These are phyloP conservation scores for Recurvirostra avosetta DNA, from an alignment of 2,113 vertebrate genomes.

Conservation along the genomic window DNA sequence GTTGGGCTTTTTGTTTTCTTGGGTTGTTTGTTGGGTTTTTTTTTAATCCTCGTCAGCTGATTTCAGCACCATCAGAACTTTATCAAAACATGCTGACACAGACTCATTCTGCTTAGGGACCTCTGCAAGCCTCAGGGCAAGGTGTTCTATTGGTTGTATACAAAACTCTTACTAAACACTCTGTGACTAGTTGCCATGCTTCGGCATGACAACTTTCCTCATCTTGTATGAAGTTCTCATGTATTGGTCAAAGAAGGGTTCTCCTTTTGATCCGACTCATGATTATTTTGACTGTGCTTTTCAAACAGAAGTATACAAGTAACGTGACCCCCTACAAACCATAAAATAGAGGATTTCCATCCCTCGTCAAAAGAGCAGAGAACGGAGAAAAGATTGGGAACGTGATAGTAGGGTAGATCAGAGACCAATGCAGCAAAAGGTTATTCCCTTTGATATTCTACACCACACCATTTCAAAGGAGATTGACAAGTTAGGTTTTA, in stretches of 20 bases:
- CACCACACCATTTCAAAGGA: conserved; percentile 1
- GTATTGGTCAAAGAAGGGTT: neutral
- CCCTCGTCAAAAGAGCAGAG: neutral
- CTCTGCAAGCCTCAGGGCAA: neutral
- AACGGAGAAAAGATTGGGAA: neutral
- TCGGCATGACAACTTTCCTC: neutral
- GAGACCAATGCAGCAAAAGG: neutral
- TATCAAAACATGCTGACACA: neutral
- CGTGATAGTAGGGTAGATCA: neutral
- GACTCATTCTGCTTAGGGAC: neutral
- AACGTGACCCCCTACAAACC: neutral
- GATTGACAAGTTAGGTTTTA: neutral
- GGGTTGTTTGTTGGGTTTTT: neutral
- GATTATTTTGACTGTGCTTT: neutral
- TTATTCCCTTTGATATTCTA: conserved; percentile 45
- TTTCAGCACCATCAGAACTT: neutral
- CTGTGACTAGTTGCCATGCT: neutral
- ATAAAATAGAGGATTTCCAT: neutral
- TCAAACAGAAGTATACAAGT: neutral
- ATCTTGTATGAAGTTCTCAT: neutral
- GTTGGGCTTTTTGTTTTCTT: neutral
- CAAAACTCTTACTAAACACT: neutral
- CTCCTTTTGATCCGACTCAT: neutral
- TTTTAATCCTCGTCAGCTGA: neutral
- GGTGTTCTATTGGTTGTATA: neutral